A percentile compares a stretch with the other conserved stretches of the same genome.
Conservation (phyloP, 2,797 vertebrate genomes). For the Pitangus sulphuratus region DNA sequence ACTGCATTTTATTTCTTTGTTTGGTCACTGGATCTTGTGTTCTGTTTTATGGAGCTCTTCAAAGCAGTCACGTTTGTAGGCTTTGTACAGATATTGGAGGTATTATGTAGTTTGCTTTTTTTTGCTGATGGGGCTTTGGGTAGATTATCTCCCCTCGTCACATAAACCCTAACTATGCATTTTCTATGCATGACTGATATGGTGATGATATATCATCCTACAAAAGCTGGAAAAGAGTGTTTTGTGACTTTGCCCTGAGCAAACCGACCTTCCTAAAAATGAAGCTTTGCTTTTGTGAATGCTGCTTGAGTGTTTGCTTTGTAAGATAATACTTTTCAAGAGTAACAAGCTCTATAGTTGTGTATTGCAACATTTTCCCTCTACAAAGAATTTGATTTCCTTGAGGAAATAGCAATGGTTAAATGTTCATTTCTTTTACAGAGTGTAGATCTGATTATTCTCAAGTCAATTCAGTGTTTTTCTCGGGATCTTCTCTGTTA, state of each 20-base stretch:
- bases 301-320: constrained; percentile 20
- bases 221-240: constrained; percentile 14
- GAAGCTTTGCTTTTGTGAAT: background rate
- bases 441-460: constrained; percentile 25
- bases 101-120: constrained; percentile 21
- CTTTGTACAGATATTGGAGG: constrained; percentile 9
- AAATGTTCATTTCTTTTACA: constrained; percentile 18
- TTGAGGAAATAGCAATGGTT: background rate
- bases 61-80: background rate
- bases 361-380: constrained; percentile 7
- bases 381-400: background rate
- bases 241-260: constrained; percentile 53
- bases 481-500: background rate
- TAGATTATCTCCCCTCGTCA: background rate
- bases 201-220: constrained; percentile 23
- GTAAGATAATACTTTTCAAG: constrained; percentile 54
- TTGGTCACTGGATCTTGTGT: background rate
- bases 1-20: background rate
- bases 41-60: background rate
- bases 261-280: constrained; percentile 49
- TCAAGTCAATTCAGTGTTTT: constrained; percentile 52
- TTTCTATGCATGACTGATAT: constrained; percentile 14
- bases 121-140: constrained; percentile 25
- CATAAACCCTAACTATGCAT: background rate
- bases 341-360: constrained; percentile 33